Base-by-base conservation (phyloP, 2,797 vertebrate species). In the Emys orbicularis region DNA sequence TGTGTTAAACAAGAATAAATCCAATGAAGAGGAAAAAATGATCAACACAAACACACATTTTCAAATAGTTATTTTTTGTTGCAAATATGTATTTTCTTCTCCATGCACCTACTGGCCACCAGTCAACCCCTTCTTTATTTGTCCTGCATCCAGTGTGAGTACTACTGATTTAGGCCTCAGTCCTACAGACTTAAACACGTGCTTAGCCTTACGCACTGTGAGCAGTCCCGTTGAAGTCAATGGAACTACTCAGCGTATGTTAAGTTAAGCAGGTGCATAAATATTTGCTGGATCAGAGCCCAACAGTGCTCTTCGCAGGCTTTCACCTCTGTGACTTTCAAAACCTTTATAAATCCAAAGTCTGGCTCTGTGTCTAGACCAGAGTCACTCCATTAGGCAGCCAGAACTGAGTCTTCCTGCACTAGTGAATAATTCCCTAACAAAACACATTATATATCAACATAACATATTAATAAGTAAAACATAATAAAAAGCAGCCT, bases 211-310 rank as follows among this genome's bases (percentile, higher is more conserved):
- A n/a, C 18, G 4, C 16, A n/a, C 54, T 1, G 0, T 0, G 5
- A 84, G 31, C 2, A 86, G n/a, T 6, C 3, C 56, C 81, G 27
- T 0, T 8, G 16, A 12, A 81, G 47, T 49, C 25, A 1, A 1
- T 8, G 85, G 81, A 18, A 65, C n/a, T 37, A 68, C 34, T 47
- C 9, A 23, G 2, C 12, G 52, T 2, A 11, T 1, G 1, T 0
- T 2, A 53, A 83, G 44, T 21, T 81, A n/a, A 2, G 74, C 15
- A 12, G 0, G 0, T 76, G 13, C 11, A 9, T 44, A 27, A 25
- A 9, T 23, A 68, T 37, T 6, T 2, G 34, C 65, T 11, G 56
- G 68, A 52, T 53, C 52, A 81, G 53, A 47, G 50, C 52, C n/a
- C 53, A 56, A 18, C 49, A 77, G 54, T 3, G 21, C 18, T 27